Percentiles rank a stretch among this genome's conserved stretches.
phyloP scores from a whole-genome alignment of 2,888 invertebrate genomes.

The Drosophila meridiana region DNA sequence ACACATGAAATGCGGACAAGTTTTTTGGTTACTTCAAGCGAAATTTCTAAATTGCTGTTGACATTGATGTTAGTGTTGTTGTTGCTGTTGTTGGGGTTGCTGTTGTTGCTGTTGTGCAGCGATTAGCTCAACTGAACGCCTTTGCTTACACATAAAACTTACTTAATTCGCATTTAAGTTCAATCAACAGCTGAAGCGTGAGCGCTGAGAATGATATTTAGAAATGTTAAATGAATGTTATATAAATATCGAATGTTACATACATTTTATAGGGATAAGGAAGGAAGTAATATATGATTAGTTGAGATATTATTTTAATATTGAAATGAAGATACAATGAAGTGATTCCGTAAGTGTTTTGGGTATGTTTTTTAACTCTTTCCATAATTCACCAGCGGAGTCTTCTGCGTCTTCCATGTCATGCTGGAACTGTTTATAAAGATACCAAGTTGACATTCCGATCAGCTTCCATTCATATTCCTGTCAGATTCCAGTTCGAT shows the following conservation, averaged over 20 bases:
- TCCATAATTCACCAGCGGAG: no score
- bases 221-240: background rate
- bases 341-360: no score
- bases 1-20: conserved; percentile 55
- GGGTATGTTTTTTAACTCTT: no score
- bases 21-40: conserved; percentile 58
- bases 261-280: no score
- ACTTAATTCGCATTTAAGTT: conserved; percentile 49
- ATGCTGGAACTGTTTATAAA: no score
- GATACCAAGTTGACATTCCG: no score
- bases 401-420: no score
- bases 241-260: background rate
- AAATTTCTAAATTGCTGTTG: conserved; percentile 72
- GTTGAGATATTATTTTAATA: no score
- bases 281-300: no score
- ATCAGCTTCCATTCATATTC: no score
- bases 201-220: background rate
- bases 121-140: conserved; percentile 13
- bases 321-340: no score
- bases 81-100: conserved; percentile 9
- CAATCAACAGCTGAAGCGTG: conserved; percentile 17
- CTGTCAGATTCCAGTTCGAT: no score
- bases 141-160: conserved; percentile 35
- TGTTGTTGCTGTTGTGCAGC: conserved; percentile 13
- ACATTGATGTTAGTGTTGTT: conserved; percentile 41